Conservation (phyloP, 2,113 vertebrate genomes). For the Accipiter virgatus region DNA sequence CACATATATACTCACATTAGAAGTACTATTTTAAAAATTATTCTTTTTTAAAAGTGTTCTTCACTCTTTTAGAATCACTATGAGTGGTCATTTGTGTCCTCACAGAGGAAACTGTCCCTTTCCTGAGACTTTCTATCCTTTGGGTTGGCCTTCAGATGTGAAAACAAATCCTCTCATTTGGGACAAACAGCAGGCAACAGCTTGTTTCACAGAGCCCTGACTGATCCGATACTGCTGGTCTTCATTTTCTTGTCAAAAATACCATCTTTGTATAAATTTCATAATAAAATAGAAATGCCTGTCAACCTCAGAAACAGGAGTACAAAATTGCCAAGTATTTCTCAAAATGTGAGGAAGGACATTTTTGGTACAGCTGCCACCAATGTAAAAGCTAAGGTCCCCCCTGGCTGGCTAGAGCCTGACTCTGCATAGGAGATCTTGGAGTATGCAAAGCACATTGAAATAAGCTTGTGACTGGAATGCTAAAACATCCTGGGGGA, state of each 20-base stretch:
- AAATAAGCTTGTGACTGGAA: slow-evolving; percentile 14
- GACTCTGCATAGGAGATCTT: not conserved
- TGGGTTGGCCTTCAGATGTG: not conserved
- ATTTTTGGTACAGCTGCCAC: not conserved
- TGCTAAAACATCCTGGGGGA: not conserved
- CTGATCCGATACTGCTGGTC: not conserved
- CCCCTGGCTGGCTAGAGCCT: not conserved
- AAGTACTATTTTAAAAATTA: not conserved
- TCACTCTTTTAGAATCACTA: not conserved
- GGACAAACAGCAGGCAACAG: not conserved
- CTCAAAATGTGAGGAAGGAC: not conserved
- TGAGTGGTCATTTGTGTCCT: not conserved
- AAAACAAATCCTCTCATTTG: not conserved
- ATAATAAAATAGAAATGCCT: not conserved
- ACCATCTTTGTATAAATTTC: not conserved
- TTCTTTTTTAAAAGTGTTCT: not conserved
- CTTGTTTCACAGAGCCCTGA: not conserved
- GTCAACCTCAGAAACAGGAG: not conserved
- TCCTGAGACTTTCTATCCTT: not conserved
- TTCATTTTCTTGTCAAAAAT: not conserved
- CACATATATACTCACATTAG: not conserved
- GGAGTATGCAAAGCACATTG: not conserved
- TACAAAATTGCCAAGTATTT: not conserved
- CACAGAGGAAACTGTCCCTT: not conserved
- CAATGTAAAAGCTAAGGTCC: not conserved